phyloP scores from a whole-genome alignment of 2,113 vertebrate genomes.

The Gallinago paraguaiae region DNA sequence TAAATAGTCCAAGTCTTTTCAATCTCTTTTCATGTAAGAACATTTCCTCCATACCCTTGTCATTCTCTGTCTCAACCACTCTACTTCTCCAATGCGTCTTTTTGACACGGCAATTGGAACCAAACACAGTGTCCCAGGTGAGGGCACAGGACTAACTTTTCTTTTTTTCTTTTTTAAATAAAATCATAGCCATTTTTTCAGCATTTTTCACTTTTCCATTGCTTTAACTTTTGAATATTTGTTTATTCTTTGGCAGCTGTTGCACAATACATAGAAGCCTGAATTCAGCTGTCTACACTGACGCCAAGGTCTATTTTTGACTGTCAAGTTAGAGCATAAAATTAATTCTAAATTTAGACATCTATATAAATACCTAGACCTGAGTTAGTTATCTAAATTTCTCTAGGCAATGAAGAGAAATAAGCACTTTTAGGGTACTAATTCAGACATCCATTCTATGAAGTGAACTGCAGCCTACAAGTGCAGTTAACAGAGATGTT shows the following conservation, averaged over 20 bases:
- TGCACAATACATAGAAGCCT: background rate
- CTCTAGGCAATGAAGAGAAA: background rate
- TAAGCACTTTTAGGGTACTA: background rate
- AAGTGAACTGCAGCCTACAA: background rate
- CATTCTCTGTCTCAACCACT: background rate
- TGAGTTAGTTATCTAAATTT: background rate
- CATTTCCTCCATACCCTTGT: background rate
- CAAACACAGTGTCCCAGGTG: background rate
- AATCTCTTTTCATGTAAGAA: background rate
- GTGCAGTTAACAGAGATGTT: background rate
- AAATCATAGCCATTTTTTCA: background rate
- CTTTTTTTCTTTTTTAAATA: background rate
- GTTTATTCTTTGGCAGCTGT: background rate
- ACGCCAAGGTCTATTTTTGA: background rate
- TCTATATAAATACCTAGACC: background rate
- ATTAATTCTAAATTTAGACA: background rate
- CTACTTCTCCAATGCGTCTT: background rate
- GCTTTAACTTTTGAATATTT: background rate
- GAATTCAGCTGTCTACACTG: background rate
- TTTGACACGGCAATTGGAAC: background rate
- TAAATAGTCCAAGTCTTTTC: conserved; percentile 2
- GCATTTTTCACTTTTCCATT: background rate
- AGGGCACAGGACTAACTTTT: background rate
- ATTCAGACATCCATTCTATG: background rate
- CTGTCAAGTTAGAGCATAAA: background rate